Evolutionary conservation across 2,888 invertebrate genomes (phyloP), one percentile per base, ranked within the genome.

Genomic region (Agriotes lineatus): DNA sequence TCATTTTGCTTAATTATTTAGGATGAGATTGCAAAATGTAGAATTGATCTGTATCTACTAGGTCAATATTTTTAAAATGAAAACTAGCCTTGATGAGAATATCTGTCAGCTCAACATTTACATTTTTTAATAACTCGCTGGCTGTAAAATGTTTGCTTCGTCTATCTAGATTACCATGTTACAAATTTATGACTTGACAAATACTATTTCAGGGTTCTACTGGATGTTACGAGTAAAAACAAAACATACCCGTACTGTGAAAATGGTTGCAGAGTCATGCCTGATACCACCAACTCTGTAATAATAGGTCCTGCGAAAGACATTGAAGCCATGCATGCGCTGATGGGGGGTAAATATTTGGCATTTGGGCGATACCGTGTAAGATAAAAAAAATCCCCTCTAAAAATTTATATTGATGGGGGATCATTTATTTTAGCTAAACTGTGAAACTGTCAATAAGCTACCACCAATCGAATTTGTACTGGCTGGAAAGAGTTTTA

Each of bases 401-500:
- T 18, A 44, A 16, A 18, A 56, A 44, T 20, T 19, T 19, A 58
- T 39, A 25, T 14, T 25, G 22, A n/a, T n/a, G n/a, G n/a, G n/a
- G n/a, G n/a, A n/a, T n/a, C n/a, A n/a, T n/a, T 44, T 72, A 64
- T 79, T 81, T 59, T 71, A 88, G 85, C 87, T 93, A 37, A 85
- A 88, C 76, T 93, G 93, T 79, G 84, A 85, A 61, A 84, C 84
- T 20, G 86, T 91, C 25, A 86, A 87, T 33, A 85, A 85, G 64
- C 81, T 93, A 56, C 92, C 92, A 0, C 80, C 81, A 66, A 85
- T 93, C 44, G 82, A 84, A 39, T 89, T 93, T 77, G 82, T 84
- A 0, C 78, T 93, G 35, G 87, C 83, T 63, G 90, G 89, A 12
- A 84, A 85, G 66, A 80, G 82, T 20, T 93, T 91, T 80, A 84